Base-by-base conservation (phyloP, 1,140 invertebrate species). In the Campoletis sonorensis region DNA sequence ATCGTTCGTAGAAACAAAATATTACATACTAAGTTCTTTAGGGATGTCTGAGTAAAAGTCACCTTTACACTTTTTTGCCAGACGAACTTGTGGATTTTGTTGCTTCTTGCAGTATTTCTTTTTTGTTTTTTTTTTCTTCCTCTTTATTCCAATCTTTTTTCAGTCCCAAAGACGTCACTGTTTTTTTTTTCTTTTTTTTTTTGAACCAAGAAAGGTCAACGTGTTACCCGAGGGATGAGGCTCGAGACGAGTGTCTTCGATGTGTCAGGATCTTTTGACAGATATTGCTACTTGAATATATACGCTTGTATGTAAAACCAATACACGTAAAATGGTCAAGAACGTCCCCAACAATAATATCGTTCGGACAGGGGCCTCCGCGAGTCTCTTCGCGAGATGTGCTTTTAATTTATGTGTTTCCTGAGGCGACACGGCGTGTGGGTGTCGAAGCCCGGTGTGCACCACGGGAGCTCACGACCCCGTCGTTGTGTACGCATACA, bases 381-480 rank as follows among this genome's bases (percentile, higher is more conserved):
- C 33, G 27, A 77, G 54, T 58, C 51, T 18, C 37, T 16, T 27
- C 27, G 27, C 51, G 54, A 77, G 83, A 86, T 82, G 70, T 70
- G 72, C 87, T 89, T 61, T 72, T 79, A 82, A 91, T 90, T 91
- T 90, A 91, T 90, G 85, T 86, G 83, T 90, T 91, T 89, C 86
- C 87, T 91, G 89, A 91, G 85, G 85, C 87, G 86, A 89, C 88
- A 87, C 86, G 90, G 90, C 90, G 90, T 91, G 90, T 91, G 89
- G 90, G 90, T 91, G 90, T 91, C 87, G 89, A 90, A 90, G 82
- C 90, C 90, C 89, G 88, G 89, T 90, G 90, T 89, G 89, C 90
- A 81, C 90, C 84, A 85, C 89, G 76, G 90, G 85, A 84, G 84
- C 77, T 84, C 87, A 80, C 76, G 76, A 78, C 76, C 76, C 58